phyloP scores from a whole-genome alignment of 1,140 invertebrate species.

The Brachionus paranguensis region DNA sequence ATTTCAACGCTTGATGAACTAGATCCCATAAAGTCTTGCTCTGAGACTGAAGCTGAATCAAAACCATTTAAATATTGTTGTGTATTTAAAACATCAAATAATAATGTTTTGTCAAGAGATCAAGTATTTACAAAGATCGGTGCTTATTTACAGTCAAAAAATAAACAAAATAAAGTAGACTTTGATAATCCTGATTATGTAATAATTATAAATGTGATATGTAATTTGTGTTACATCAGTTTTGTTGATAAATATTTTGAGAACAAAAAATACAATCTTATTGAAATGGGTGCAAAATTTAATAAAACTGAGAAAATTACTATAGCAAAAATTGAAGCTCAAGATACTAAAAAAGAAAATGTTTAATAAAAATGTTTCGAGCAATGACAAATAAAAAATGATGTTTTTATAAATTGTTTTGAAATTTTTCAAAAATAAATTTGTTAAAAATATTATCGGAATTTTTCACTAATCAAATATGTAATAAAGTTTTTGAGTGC shows the following conservation, averaged over 20 bases:
- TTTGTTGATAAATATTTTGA: conserved; percentile 14
- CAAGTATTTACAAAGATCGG: background rate
- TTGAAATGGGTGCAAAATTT: conserved; percentile 38
- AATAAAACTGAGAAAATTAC: background rate
- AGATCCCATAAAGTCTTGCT: background rate
- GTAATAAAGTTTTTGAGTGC: too few species aligned
- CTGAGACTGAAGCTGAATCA: background rate
- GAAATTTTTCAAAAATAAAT: background rate
- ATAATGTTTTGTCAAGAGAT: conserved; percentile 26
- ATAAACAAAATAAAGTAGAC: conserved; percentile 30
- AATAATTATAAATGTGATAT: conserved; percentile 19
- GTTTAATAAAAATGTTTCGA: background rate
- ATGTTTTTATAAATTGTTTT: background rate
- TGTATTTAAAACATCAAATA: conserved; percentile 28
- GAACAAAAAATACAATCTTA: conserved; percentile 34
- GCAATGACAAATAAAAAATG: background rate
- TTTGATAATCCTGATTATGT: conserved; percentile 38
- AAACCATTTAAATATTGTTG: conserved; percentile 36
- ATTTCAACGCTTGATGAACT: background rate
- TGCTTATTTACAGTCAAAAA: background rate
- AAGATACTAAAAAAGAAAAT: background rate
- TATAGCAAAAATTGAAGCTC: background rate
- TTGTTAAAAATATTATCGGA: background rate
- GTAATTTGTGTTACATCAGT: conserved; percentile 15
- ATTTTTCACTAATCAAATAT: too few species aligned